These are phyloP conservation scores for Valencia hispanica DNA, from an alignment of 2,797 vertebrate genomes.

Conservation along the genomic window DNA sequence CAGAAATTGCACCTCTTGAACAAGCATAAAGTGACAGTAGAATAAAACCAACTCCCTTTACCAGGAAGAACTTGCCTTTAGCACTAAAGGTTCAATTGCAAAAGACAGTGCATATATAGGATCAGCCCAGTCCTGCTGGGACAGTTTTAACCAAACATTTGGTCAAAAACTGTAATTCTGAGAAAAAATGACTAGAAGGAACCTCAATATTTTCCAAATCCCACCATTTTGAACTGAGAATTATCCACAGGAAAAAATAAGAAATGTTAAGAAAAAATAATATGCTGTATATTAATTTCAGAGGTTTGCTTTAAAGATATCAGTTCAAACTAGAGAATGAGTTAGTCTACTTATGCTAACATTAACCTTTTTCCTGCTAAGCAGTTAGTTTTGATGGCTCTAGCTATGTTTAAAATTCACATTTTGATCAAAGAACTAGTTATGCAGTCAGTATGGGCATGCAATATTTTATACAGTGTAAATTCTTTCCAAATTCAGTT, in stretches of 20 bases:
- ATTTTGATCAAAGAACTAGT: neutral
- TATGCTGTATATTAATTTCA: neutral
- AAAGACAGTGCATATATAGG: neutral
- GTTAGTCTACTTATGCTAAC: neutral
- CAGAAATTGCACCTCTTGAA: neutral
- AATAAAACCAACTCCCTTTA: neutral
- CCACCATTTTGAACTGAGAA: neutral
- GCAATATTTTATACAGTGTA: neutral
- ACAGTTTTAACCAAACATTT: neutral
- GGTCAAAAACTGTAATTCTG: neutral
- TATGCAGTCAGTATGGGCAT: neutral
- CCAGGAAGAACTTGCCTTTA: neutral
- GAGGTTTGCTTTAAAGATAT: neutral
- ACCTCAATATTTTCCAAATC: neutral
- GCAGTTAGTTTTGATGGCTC: neutral
- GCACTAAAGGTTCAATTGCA: neutral
- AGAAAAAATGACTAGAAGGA: neutral
- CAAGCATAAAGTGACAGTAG: neutral
- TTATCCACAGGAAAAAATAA: neutral
- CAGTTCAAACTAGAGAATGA: neutral
- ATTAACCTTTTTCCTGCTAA: too few relatives aligned
- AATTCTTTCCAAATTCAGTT: neutral
- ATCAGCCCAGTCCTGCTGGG: neutral
- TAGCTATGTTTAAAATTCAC: neutral
- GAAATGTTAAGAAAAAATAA: neutral